Evolutionary conservation across 2,888 invertebrate genomes (phyloP), one percentile per base, ranked within the genome.

Genomic region (Tineola bisselliella): DNA sequence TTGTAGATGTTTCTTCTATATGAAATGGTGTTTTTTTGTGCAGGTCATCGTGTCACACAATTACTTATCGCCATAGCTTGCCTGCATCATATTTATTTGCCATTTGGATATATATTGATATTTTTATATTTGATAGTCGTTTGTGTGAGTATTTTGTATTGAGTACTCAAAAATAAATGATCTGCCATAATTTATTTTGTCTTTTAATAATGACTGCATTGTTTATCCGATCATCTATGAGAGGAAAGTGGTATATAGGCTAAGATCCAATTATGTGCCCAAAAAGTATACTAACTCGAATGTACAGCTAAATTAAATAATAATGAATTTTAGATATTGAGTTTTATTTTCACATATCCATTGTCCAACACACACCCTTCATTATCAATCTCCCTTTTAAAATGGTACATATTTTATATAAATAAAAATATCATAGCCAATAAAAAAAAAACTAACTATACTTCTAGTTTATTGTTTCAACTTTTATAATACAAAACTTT

Each of bases 221-320:
- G 78, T 78, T 79, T 77, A 79, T 76, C 74, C 79, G 81, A 78
- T 70, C 76, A 75, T 48, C 48, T 48, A 48, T 48, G 48, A 75
- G 76, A 76, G 72, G 72, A 76, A 73, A 68, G 76, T 74, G 79
- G 79, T 78, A 81, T 73, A 73, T 86, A 83, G 82, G 76, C 70
- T 86, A 84, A 86, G 84, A 76, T 82, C 79, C 75, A 77, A 79
- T 78, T 81, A 86, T 86, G 82, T 86, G 84, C 87, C 87, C 84
- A 84, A 84, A 75, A 84, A 81, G 76, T 84, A 86, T 86, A 88
- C 87, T 87, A 88, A 87, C 87, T 87, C 83, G 82, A 87, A 86
- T 87, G 87, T 88, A 88, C 87, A 88, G 88, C 86, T 86, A 87
- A 84, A 82, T 84, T 80, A 88, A 62, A 57, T 48, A 62, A 18